Base-by-base conservation (phyloP, 2,888 invertebrate species). In the Pollenia griseotomentosa region DNA sequence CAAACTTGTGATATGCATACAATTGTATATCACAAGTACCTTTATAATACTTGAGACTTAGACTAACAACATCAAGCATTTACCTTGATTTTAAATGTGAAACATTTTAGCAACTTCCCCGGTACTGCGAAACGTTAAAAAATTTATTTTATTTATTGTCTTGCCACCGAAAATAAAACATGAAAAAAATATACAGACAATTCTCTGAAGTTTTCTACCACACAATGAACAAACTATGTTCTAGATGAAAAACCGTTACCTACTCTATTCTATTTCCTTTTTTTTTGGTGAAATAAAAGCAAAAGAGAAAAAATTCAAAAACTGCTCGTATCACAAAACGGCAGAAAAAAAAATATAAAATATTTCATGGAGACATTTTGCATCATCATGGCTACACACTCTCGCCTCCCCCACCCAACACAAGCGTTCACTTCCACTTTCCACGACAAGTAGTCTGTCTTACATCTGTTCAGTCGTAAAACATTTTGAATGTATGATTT, bases 111-210 rank as follows among this genome's bases (percentile, higher is more conserved):
- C n/a, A 48, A 68, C 53, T 55, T 46, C 14, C 19, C 8, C 42
- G 33, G 9, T 33, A 66, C 71, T 7, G 3, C 10, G 16, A 59
- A 80, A 59, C 44, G 71, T 40, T 70, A 65, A 53, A 83, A 83
- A 78, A 75, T 78, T 42, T 73, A 78, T 84, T 87, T 87, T 87
- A 87, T 87, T 85, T 85, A 88, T 88, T 83, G 85, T 85, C 59
- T 61, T 81, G 73, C 71, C 65, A 77, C 55, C 75, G 33, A 80
- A 82, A 82, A 78, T n/a, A 44, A 68, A 74, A 73, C 14, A 40
- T 44, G 14, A 40, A 57, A 68, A 66, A 40, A 65, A 65, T n/a
- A 48, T 14, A 63, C 46, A 81, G 61, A 16, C 79, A 59, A 55
- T 48, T 44, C 40, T 59, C 9, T 33, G 59, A 51, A 80, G 79